Evolutionary conservation across 2,888 invertebrate species (phyloP).

Genomic region (Cartodere bifasciata): DNA sequence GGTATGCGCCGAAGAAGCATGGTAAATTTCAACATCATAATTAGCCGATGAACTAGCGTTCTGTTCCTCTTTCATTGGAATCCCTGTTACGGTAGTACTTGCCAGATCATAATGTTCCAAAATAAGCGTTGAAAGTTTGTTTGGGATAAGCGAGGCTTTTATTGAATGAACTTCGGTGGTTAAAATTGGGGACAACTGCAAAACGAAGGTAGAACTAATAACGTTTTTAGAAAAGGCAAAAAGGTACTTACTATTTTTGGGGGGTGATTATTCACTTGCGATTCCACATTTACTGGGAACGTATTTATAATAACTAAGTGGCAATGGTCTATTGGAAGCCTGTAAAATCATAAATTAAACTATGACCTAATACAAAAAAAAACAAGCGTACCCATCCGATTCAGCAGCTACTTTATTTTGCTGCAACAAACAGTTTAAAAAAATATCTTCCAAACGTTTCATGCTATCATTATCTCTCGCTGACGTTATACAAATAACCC

Average conservation of each 20-base stretch:
- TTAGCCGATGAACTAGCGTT: conserved; percentile 96
- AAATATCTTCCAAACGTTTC: conserved; percentile 75
- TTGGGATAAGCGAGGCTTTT: conserved; percentile 60
- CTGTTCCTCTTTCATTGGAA: conserved; percentile 98
- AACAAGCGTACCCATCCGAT: conserved; percentile 41
- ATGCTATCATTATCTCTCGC: conserved; percentile 79
- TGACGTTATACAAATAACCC: conserved; percentile 84
- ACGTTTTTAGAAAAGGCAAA: conserved; percentile 1
- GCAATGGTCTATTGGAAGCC: conserved; percentile 69
- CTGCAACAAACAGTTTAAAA: conserved; percentile 65
- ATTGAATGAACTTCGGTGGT: conserved; percentile 73
- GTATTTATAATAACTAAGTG: conserved; percentile 85
- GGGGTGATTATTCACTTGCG: conserved; percentile 60
- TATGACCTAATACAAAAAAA: not conserved
- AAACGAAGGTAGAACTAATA: conserved; percentile 15
- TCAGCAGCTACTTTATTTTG: conserved; percentile 61
- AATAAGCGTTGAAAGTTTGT: conserved; percentile 61
- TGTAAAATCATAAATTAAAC: conserved; percentile 27
- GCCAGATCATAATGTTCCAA: conserved; percentile 81
- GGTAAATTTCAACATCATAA: conserved; percentile 96
- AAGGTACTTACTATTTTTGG: conserved; percentile 46
- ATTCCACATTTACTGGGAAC: conserved; percentile 68
- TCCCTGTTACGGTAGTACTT: conserved; percentile 90
- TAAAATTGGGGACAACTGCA: conserved; percentile 54
- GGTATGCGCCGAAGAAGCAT: conserved; percentile 73